Evolutionary conservation across 2,113 vertebrate genomes (phyloP), one percentile per base, ranked within the genome.

Genomic region (Clinocottus analis): DNA sequence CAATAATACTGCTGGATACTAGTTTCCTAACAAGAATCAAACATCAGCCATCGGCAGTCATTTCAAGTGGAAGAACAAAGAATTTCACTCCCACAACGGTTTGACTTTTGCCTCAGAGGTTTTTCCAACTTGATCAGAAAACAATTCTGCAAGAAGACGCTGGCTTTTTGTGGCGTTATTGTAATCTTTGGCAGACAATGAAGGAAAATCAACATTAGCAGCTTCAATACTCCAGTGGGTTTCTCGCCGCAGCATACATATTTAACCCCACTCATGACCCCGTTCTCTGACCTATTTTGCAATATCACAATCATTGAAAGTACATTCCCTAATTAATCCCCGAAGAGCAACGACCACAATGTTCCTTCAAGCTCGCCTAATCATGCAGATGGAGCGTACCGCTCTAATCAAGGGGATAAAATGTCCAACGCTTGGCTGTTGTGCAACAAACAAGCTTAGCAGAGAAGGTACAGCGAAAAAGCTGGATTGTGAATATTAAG

Each of bases 401-500:
- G 39, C 63, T 70, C 51, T 53, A 77, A 86, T 84, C 51, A 80
- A 72, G 78, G 4, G 71, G 25, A 21, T 85, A 59, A 76, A 55
- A 37, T 60, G 49, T 83, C 80, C 53, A 35, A 69, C 35, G 35
- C 62, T 64, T 85, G 82, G 77, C 72, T 75, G 49, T 45, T 37
- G 67, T 62, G 72, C 72, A 64, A 66, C 55, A 55, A 62, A 21
- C 58, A 35, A 70, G 75, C 75, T 85, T 49, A 84, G 68, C 51
- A 6, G 74, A 39, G 60, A 19, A 8, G 7, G 60, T 31, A n/a
- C 37, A 85, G 80, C 84, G 61, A 85, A 69, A 83, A 62, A 62
- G 75, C 58, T 56, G 76, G 70, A 88, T 83, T 82, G 70, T 70
- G 85, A 85, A 83, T 80, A 72, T 86, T 77, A 82, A 87, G 66